Evolutionary conservation across 2,797 vertebrate species (phyloP), one percentile per base, ranked within the genome.

Genomic region (Hoplostethus mediterraneus): DNA sequence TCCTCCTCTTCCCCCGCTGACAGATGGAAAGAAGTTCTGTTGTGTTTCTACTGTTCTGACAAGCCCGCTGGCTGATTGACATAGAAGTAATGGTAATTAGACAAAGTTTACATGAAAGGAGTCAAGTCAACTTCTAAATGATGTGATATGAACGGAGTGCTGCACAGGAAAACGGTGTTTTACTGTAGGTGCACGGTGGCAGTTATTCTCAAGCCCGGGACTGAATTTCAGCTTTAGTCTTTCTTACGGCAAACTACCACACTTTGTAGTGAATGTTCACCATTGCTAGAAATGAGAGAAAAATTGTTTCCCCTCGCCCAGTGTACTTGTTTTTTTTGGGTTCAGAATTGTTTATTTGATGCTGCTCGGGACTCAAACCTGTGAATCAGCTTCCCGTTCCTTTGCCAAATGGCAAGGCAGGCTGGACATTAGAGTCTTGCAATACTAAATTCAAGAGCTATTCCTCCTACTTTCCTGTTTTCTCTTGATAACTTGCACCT

Each of bases 11-110:
- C 36, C 73, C 79, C 73, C 45, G 25, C 68, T 81, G 86, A 67
- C 21, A 4, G 2, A 17, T 16, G 47, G 67, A 73, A 72, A 73
- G 71, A 88, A 75, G 79, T 86, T 82, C 77, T 81, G 75, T 85
- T 86, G 70, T 82, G 13, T 44, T 80, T 64, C 40, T 64, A 45
- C 53, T 47, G 9, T 77, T 85, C 66, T 88, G 84, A 88, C 83
- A 81, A 78, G 81, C 73, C 83, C 64, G 58, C 53, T 5, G 52
- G 77, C 75, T 79, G 76, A 81, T 77, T 81, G 87, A 84, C 28
- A 25, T 69, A 84, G 74, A 77, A 75, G 36, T n/a, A n/a, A n/a
- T 30, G 31, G 48, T 87, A 90, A 90, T 89, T 90, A 81, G 77
- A 81, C 69, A 77, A 83, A 86, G 72, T 48, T 77, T 40, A 13